phyloP scores from a whole-genome alignment of 1,140 invertebrate species.

The Mizuhopecten yessoensis region DNA sequence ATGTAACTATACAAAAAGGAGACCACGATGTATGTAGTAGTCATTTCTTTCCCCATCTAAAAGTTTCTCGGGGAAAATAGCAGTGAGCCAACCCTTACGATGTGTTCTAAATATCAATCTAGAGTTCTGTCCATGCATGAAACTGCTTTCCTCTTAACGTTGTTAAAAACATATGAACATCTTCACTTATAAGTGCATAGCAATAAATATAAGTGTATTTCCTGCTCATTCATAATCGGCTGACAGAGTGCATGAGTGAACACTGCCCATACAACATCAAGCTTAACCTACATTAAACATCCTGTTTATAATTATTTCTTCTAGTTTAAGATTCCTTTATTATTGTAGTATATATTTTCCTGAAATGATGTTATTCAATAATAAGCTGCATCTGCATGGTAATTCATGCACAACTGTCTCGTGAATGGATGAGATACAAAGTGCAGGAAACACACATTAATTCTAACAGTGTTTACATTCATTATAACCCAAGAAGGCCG shows the following conservation, averaged over 20 bases:
- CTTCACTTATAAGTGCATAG: conserved; percentile 9
- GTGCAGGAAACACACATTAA: too few relatives aligned
- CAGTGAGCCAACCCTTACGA: background rate
- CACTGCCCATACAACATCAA: background rate
- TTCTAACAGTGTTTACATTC: too few relatives aligned
- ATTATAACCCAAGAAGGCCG: too few relatives aligned
- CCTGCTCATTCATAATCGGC: background rate
- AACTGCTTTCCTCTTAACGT: background rate
- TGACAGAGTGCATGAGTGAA: background rate
- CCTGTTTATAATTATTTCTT: background rate
- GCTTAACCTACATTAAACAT: background rate
- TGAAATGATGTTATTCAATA: background rate
- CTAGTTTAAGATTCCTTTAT: background rate
- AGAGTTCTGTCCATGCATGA: background rate
- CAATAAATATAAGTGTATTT: background rate
- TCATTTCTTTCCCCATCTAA: too few relatives aligned
- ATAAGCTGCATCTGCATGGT: too few relatives aligned
- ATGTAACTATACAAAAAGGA: too few relatives aligned
- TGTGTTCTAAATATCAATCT: background rate
- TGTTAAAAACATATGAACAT: conserved; percentile 7
- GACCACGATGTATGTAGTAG: too few relatives aligned
- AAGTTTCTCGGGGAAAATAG: too few relatives aligned
- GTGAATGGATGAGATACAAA: too few relatives aligned
- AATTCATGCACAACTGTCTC: too few relatives aligned
- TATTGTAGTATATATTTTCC: background rate